Conservation (phyloP, 2,797 vertebrate genomes). For the Agapornis canus region DNA sequence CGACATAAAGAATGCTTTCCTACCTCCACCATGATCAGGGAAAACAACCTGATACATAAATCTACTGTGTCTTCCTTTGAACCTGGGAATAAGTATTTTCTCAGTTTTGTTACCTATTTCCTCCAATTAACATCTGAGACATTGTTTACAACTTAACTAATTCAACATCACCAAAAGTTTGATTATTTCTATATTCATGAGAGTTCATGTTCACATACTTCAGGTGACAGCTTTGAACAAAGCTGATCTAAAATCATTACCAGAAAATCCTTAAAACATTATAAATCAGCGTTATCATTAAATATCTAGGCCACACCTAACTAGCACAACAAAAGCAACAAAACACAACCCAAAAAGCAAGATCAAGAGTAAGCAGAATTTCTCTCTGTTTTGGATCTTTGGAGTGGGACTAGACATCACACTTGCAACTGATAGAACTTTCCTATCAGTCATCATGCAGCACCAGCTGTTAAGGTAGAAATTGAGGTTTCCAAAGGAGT, state of each 20-base stretch:
- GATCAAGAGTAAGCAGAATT: neutral
- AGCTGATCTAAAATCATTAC: neutral
- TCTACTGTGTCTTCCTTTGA: neutral
- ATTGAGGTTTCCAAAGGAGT: neutral
- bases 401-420: neutral
- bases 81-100: fast-evolving
- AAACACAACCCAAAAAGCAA: neutral
- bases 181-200: neutral
- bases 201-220: neutral
- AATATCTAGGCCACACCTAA: neutral
- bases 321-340: neutral
- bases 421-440: neutral
- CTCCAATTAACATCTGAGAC: neutral
- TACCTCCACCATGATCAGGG: neutral
- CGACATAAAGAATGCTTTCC: neutral
- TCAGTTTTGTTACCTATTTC: neutral
- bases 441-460: neutral
- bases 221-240: neutral
- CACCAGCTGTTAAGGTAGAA: neutral
- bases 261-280: neutral
- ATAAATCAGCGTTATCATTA: neutral
- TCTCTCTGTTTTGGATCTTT: neutral
- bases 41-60: neutral
- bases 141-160: neutral
- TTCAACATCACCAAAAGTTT: neutral